Evolutionary conservation across 2,888 invertebrate genomes (phyloP).

Genomic region (Dicranocentrus wangi): DNA sequence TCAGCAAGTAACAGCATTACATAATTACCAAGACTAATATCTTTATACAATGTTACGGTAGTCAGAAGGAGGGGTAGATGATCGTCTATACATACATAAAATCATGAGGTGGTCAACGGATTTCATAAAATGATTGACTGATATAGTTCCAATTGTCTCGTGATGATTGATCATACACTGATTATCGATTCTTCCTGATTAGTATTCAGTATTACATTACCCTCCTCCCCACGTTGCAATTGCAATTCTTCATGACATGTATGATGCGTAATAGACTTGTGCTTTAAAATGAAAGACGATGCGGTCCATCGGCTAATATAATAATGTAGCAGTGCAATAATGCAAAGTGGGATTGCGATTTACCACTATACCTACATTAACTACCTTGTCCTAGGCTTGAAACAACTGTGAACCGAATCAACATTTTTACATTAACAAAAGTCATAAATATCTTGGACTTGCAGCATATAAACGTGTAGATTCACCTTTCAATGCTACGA

Average conservation of each 20-base stretch:
- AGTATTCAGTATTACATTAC: conserved; percentile 2
- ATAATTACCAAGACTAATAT: neutral
- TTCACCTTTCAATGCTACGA: too few relatives aligned
- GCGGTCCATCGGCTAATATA: neutral
- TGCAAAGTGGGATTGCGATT: neutral
- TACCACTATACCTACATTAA: too few relatives aligned
- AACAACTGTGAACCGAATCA: too few relatives aligned
- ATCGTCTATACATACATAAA: neutral
- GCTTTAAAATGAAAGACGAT: neutral
- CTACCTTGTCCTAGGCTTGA: too few relatives aligned
- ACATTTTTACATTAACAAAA: too few relatives aligned
- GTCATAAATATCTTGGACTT: too few relatives aligned
- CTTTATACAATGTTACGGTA: conserved; percentile 10
- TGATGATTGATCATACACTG: conserved; percentile 1
- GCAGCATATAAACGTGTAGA: too few relatives aligned
- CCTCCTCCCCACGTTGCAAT: neutral
- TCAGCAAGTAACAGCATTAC: neutral
- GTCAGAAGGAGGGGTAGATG: neutral
- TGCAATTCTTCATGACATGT: too few relatives aligned
- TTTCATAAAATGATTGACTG: conserved; percentile 26
- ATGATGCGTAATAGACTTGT: neutral
- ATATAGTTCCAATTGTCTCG: conserved; percentile 6
- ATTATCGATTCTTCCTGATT: conserved; percentile 4
- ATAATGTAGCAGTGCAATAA: neutral
- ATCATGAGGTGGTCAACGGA: conserved; percentile 12